Evolutionary conservation across 2,113 vertebrate species (phyloP).

Genomic region (Peromyscus leucopus): DNA sequence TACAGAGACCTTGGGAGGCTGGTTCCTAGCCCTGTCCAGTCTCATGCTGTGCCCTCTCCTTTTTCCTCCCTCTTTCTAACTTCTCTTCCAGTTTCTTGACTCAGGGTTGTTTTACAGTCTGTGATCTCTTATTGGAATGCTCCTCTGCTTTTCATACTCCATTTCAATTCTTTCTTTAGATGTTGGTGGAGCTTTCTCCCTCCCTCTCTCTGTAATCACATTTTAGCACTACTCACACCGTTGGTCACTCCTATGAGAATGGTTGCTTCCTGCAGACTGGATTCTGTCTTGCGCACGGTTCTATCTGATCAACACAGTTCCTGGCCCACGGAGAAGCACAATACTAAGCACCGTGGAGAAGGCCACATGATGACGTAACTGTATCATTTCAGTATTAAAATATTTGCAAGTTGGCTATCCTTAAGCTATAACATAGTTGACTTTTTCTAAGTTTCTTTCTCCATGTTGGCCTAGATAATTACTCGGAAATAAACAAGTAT

Average conservation of each 20-base stretch:
- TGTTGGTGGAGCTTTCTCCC: background rate
- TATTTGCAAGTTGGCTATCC: slow-evolving; percentile 16
- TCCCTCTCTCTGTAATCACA: background rate
- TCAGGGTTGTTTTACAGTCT: background rate
- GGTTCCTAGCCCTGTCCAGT: too few species aligned
- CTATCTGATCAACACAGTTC: background rate
- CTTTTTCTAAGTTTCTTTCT: slow-evolving; percentile 46
- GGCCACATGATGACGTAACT: background rate
- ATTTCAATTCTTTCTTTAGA: background rate
- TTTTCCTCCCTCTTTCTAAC: background rate
- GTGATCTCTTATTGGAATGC: background rate
- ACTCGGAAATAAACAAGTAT: slow-evolving; percentile 50
- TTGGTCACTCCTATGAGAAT: background rate
- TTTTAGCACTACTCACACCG: too few species aligned
- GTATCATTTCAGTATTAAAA: slow-evolving; percentile 23
- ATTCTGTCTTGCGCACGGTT: background rate
- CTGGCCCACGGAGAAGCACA: background rate
- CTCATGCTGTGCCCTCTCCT: background rate
- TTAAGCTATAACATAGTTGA: slow-evolving; percentile 1
- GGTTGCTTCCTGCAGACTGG: background rate
- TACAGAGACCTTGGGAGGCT: background rate
- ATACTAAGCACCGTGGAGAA: background rate
- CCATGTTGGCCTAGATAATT: slow-evolving; percentile 42
- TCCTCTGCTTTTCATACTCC: background rate
- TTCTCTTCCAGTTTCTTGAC: background rate